Conservation (phyloP, 2,797 vertebrate genomes). For the Microctenopoma lineatum region DNA sequence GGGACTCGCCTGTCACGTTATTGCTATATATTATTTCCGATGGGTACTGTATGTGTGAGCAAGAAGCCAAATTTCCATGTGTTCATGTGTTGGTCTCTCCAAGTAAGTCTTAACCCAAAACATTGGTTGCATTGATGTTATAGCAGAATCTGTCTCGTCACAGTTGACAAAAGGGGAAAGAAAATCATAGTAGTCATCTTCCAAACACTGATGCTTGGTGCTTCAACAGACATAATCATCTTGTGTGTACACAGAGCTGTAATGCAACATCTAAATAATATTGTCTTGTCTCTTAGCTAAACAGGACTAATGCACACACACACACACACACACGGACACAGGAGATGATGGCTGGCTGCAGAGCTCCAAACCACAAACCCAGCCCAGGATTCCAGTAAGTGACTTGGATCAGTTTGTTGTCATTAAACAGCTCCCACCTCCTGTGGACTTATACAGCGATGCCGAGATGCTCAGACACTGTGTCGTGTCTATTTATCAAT, state of each 20-base stretch:
- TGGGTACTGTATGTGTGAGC: too few relatives aligned
- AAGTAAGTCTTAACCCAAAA: not conserved
- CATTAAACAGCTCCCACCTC: constrained; percentile 26
- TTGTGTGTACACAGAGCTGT: not conserved
- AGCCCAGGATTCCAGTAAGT: constrained; percentile 53
- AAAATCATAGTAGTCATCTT: not conserved
- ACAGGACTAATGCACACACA: constrained; percentile 4
- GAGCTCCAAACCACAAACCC: constrained; percentile 44
- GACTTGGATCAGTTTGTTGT: constrained; percentile 37
- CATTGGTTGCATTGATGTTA: not conserved
- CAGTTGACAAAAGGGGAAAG: not conserved
- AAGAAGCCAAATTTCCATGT: not conserved
- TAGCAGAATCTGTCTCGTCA: not conserved
- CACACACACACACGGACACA: not conserved
- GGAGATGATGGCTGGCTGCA: constrained; percentile 24
- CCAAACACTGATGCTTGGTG: not conserved
- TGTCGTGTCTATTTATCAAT: not conserved
- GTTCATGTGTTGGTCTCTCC: not conserved
- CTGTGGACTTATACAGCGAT: constrained; percentile 12
- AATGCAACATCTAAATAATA: not conserved
- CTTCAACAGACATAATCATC: not conserved
- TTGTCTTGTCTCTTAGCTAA: constrained; percentile 9
- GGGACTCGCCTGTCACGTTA: too few relatives aligned
- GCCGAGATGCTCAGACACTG: not conserved
- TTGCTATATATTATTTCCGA: too few relatives aligned